A percentile compares a stretch with the other conserved stretches of the same genome.
Conservation (phyloP, 2,113 vertebrate species). For the Corvus cornix region DNA sequence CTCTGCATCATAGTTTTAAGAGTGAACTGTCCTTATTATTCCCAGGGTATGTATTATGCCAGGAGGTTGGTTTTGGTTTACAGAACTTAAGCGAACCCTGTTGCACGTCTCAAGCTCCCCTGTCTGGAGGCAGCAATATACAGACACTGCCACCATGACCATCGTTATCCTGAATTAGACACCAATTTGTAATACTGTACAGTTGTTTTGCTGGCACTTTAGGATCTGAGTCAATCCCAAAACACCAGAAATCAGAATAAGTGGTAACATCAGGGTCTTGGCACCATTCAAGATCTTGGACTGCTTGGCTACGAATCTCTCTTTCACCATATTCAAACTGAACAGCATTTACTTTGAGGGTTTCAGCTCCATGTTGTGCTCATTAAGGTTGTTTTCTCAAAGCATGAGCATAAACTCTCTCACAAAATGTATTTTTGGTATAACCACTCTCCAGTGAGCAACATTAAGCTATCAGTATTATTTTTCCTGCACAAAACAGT, state of each 20-base stretch:
- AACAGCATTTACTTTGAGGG: background rate
- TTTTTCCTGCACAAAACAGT: background rate
- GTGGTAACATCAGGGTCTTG: background rate
- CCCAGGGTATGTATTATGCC: background rate
- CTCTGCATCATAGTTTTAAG: background rate
- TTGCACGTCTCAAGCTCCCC: background rate
- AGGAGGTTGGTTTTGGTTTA: background rate
- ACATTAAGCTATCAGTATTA: background rate
- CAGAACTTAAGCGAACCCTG: background rate
- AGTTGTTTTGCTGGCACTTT: background rate
- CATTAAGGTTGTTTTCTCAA: background rate
- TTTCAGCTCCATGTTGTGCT: background rate
- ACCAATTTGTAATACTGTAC: background rate
- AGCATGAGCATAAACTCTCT: background rate
- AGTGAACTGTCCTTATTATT: background rate
- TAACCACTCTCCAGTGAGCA: background rate
- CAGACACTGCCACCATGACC: background rate
- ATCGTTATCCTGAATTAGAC: background rate
- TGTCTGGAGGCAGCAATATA: background rate
- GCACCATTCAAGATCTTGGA: background rate
- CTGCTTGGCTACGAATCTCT: fast-evolving
- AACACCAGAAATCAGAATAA: background rate
- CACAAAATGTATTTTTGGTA: background rate
- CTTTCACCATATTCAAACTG: background rate
- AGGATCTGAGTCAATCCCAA: background rate